Percentiles rank a stretch among this genome's conserved stretches.
phyloP scores from a whole-genome alignment of 2,113 vertebrate genomes.

The Neogale vison region DNA sequence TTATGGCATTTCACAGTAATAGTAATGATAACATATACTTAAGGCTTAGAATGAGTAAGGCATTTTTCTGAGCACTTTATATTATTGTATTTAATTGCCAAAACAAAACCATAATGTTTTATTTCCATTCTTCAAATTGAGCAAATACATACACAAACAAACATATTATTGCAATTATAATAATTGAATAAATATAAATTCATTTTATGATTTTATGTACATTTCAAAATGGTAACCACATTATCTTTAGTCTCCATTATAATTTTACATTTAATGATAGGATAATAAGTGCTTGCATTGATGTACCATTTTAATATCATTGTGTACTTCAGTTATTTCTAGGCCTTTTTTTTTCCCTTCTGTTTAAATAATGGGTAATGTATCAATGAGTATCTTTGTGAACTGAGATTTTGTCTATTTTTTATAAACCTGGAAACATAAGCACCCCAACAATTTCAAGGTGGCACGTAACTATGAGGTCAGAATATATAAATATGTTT shows the following conservation, averaged over 20 bases:
- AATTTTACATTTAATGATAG: background rate
- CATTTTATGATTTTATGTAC: background rate
- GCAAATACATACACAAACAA: background rate
- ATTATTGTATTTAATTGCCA: background rate
- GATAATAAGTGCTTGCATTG: background rate
- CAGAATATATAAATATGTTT: background rate
- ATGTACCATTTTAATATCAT: background rate
- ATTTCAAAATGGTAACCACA: background rate
- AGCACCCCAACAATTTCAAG: background rate
- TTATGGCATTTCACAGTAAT: background rate
- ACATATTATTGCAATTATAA: background rate
- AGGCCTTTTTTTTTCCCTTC: background rate
- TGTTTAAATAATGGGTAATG: background rate
- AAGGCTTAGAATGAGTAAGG: background rate
- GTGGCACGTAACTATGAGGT: background rate
- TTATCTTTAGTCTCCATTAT: background rate
- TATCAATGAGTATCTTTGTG: background rate
- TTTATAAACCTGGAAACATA: background rate
- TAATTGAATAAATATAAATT: background rate
- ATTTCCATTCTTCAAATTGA: background rate
- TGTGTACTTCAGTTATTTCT: background rate
- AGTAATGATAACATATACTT: too few relatives aligned
- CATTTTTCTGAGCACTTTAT: background rate
- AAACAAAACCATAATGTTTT: background rate
- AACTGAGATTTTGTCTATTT: background rate